Percentiles rank a stretch among this genome's conserved stretches.
Conservation (phyloP, 2,113 vertebrate species). For the Silurus glanis region DNA sequence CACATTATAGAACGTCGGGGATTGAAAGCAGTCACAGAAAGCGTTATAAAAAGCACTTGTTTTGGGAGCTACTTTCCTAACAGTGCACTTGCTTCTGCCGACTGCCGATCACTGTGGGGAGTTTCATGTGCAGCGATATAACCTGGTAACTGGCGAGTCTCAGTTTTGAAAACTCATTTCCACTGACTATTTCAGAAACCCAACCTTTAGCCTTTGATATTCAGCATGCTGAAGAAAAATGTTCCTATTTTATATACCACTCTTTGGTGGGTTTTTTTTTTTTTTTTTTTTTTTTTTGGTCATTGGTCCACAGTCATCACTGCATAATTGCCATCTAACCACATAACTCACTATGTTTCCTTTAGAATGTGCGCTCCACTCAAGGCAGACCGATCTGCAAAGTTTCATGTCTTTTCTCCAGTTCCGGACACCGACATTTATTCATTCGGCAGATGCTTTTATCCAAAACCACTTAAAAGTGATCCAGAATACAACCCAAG, state of each 20-base stretch:
- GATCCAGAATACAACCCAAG: conserved; percentile 14
- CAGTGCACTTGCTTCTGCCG: not conserved
- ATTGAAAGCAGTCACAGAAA: conserved; percentile 49
- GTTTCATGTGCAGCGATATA: not conserved
- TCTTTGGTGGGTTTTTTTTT: not conserved
- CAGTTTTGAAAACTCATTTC: not conserved
- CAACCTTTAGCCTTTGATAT: not conserved
- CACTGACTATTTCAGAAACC: conserved; percentile 5
- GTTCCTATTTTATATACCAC: not conserved
- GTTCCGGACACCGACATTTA: not conserved
- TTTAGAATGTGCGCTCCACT: not conserved
- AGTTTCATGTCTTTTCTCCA: not conserved
- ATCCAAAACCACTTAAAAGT: conserved; percentile 21
- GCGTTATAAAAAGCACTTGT: conserved; percentile 34
- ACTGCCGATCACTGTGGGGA: not conserved
- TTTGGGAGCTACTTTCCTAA: conserved; percentile 17
- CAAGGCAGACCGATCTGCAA: not conserved
- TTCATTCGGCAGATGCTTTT: not conserved
- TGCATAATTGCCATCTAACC: not conserved
- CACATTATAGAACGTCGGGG: conserved; percentile 47
- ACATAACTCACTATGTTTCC: conserved; percentile 6
- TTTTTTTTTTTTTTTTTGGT: not conserved
- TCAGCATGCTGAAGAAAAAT: not conserved
- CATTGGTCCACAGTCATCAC: not conserved
- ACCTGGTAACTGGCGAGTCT: not conserved